A percentile compares a stretch with the other conserved stretches of the same genome.
Evolutionary conservation across 1,140 invertebrate species (phyloP).

Genomic region (Solenopsis fugax): DNA sequence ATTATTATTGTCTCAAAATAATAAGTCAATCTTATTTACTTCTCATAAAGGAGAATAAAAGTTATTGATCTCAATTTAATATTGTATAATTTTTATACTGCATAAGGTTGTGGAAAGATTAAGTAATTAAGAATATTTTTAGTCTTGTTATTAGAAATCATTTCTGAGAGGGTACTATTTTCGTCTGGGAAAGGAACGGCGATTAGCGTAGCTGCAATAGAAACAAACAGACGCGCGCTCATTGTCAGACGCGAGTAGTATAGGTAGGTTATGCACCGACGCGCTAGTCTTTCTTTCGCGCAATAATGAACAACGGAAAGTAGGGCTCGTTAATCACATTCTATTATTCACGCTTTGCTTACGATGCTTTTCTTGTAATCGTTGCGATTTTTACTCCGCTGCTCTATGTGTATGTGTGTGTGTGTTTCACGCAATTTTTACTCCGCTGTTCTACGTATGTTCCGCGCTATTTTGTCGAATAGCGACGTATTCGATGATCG

Average conservation of each 20-base stretch:
- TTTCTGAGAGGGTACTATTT: too few relatives aligned
- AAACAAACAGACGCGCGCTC: too few relatives aligned
- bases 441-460: not conserved
- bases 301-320: slow-evolving; percentile 23
- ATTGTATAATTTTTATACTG: too few relatives aligned
- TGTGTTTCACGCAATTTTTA: too few relatives aligned
- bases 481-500: not conserved
- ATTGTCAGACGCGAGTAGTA: not conserved
- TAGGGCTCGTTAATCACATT: slow-evolving; percentile 13
- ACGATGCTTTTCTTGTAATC: slow-evolving; percentile 11
- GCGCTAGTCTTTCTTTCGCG: slow-evolving; percentile 17
- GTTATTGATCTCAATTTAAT: too few relatives aligned
- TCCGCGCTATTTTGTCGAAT: not conserved
- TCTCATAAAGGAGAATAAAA: too few relatives aligned
- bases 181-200: not conserved
- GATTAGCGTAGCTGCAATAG: not conserved
- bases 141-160: too few relatives aligned
- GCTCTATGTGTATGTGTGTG: not conserved
- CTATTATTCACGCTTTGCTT: slow-evolving; percentile 16
- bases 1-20: too few relatives aligned
- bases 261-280: slow-evolving; percentile 5
- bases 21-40: too few relatives aligned
- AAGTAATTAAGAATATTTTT: too few relatives aligned
- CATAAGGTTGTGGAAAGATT: too few relatives aligned
- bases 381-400: slow-evolving; percentile 17